Base-by-base conservation (phyloP, 2,113 vertebrate genomes). In the Coracopsis vasa region DNA sequence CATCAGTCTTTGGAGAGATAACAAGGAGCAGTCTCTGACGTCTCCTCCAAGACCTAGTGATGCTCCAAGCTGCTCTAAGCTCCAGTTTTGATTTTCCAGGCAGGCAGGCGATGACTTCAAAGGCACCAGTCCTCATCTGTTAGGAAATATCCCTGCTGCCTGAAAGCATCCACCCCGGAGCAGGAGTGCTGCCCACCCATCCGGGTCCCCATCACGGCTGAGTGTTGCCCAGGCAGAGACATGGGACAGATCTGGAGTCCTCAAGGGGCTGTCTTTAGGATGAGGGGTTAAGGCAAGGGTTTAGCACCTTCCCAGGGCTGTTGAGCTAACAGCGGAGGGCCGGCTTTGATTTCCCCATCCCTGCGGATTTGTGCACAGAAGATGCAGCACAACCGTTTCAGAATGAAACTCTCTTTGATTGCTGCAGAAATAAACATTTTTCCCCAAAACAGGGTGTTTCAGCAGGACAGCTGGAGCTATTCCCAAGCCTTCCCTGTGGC, bases 341-440 rank as follows among this genome's bases (percentile, higher is more conserved):
- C 77, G 50, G 33, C 47, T 71, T 24, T 31, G 27, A 7, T 54
- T 71, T 60, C 48, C 44, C n/a, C 2, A 0, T 33, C 75, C 71
- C 51, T 17, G 28, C 0, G 28, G 54, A 6, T 50, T 37, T 33
- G 37, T 41, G 51, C 4, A 1, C 21, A 27, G 75, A 20, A 39
- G 41, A 24, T 4, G 5, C 71, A 42, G 33, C 31, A 24, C 54
- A 44, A 29, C 27, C 0, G 0, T 16, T 62, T 44, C 0, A 0
- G 79, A 82, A 72, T 64, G 42, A 73, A 84, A 88, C 85, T 66
- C 54, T 74, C 69, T 72, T 88, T 33, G 82, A 60, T 47, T 90
- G 95, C 92, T 95, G 80, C n/a, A 56, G 92, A 96, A 97, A 96
- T 80, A 89, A 92, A 86, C 65, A 64, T 91, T 73, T 64, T 87